phyloP scores from a whole-genome alignment of 2,113 vertebrate genomes.

The Heptranchias perlo region DNA sequence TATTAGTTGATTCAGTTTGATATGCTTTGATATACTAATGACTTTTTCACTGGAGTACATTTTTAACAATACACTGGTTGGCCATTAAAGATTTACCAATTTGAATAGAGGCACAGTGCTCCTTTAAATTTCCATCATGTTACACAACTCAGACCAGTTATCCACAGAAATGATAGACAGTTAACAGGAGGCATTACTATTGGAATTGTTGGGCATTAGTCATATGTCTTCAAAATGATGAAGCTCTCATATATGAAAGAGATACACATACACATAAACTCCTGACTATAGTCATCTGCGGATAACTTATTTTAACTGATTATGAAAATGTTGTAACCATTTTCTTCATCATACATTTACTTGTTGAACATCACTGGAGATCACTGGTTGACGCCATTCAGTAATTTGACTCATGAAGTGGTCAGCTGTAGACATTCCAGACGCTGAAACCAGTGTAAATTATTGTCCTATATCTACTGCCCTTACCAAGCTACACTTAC shows the following conservation, averaged over 20 bases:
- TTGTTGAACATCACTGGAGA: no score
- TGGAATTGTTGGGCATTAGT: neutral
- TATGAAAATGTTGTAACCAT: neutral
- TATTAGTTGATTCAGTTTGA: no score
- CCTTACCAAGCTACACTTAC: no score
- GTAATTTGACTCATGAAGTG: neutral
- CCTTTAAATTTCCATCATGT: neutral
- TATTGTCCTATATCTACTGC: no score
- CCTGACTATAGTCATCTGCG: neutral
- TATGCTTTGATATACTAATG: no score
- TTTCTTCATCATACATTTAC: neutral
- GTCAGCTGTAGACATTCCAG: neutral
- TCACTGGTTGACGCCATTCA: neutral
- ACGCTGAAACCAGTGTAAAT: neutral
- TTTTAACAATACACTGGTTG: neutral
- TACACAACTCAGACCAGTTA: no score
- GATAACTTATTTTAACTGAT: neutral
- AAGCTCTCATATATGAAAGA: neutral
- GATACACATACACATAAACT: neutral
- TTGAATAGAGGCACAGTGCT: neutral
- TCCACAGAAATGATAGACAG: neutral
- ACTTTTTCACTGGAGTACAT: neutral
- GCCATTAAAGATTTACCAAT: neutral
- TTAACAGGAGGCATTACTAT: neutral
- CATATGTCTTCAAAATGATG: neutral